Evolutionary conservation across 2,113 vertebrate species (phyloP).

Genomic region (Muntiacus reevesi): DNA sequence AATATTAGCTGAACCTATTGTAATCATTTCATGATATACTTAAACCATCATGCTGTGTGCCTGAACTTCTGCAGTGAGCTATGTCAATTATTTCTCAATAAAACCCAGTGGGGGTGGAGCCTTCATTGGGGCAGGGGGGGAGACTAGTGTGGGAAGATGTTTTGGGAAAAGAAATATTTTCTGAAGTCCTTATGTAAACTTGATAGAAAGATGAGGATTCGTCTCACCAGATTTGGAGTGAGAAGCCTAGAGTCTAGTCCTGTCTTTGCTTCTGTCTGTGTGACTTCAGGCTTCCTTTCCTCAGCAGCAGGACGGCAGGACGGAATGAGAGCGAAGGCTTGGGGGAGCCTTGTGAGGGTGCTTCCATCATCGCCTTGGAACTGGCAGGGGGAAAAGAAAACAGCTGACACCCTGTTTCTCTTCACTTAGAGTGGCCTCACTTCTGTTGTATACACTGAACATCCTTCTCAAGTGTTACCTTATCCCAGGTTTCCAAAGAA

Average conservation of each 20-base stretch:
- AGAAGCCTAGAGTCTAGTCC: not conserved
- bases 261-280: not conserved
- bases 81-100: not conserved
- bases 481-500: not conserved
- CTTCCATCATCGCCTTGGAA: not conserved
- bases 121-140: rapidly evolving
- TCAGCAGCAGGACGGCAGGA: not conserved
- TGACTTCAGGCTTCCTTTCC: not conserved
- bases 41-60: not conserved
- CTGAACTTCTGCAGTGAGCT: not conserved
- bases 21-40: not conserved
- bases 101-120: rapidly evolving
- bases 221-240: not conserved
- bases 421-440: not conserved
- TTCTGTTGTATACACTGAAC: not conserved
- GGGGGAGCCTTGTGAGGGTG: not conserved
- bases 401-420: not conserved
- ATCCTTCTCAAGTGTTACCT: not conserved
- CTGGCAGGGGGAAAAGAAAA: not conserved
- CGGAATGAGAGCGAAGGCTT: not conserved
- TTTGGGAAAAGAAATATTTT: not conserved
- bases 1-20: not conserved
- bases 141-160: not conserved
- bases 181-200: not conserved
- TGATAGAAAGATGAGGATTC: not conserved